These are phyloP conservation scores for Notarius lentiginosus DNA, from an alignment of 2,113 vertebrate genomes.

Conservation along the genomic window DNA sequence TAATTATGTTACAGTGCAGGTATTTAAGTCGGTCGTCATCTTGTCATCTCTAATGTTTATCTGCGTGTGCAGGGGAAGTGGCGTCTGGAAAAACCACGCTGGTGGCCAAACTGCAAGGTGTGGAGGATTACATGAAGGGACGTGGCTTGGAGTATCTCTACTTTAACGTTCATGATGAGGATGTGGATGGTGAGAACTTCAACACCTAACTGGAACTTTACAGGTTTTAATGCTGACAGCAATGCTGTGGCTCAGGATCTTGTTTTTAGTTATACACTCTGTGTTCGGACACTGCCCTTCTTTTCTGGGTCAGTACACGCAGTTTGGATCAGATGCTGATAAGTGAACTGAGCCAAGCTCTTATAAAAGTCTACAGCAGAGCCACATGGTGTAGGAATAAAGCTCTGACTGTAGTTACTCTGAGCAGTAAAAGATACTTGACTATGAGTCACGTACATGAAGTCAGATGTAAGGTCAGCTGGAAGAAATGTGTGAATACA, in stretches of 20 bases:
- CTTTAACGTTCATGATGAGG: constrained; percentile 94
- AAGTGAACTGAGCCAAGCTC: too few species aligned
- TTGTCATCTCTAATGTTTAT: constrained; percentile 25
- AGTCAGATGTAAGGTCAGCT: background rate
- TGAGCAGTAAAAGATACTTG: background rate
- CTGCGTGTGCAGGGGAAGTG: constrained; percentile 86
- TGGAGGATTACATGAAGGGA: constrained; percentile 96
- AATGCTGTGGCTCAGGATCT: background rate
- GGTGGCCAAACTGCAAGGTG: constrained; percentile 92
- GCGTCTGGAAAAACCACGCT: constrained; percentile 96
- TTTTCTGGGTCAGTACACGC: background rate
- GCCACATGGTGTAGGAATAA: background rate
- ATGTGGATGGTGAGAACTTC: constrained; percentile 88
- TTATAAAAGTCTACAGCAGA: background rate
- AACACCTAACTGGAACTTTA: background rate
- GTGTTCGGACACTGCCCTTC: background rate
- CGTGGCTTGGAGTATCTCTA: constrained; percentile 97
- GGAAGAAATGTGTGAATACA: background rate
- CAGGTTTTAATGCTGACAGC: background rate
- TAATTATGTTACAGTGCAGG: background rate
- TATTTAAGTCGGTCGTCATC: background rate
- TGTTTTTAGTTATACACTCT: background rate
- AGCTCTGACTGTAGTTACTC: background rate
- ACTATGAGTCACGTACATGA: background rate
- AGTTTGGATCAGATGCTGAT: background rate